Conservation (phyloP, 2,888 invertebrate genomes). For the Ectemnius lituratus region DNA sequence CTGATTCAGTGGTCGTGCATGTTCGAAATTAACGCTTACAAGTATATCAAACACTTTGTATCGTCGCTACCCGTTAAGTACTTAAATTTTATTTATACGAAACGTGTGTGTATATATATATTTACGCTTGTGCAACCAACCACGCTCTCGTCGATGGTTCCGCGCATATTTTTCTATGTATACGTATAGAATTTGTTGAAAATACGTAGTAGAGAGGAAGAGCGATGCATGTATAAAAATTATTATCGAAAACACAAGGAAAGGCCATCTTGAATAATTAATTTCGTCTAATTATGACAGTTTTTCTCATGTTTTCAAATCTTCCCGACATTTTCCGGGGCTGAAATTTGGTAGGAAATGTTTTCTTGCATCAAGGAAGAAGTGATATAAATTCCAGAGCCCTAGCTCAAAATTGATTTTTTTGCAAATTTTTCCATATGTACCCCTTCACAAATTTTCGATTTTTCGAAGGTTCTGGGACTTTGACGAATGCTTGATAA, state of each 20-base stretch:
- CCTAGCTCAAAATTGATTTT: too few species aligned
- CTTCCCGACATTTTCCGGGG: too few species aligned
- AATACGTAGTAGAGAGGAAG: background rate
- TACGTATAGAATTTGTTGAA: background rate
- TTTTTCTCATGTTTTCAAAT: too few species aligned
- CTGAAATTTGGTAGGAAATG: too few species aligned
- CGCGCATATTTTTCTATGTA: background rate
- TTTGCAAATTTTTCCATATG: too few species aligned
- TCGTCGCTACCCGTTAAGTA: conserved; percentile 38
- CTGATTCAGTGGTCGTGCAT: background rate
- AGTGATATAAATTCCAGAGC: too few species aligned
- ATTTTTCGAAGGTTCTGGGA: too few species aligned
- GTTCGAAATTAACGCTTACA: background rate
- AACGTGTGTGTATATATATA: conserved; percentile 21
- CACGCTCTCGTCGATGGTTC: conserved; percentile 1
- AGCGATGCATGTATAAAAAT: background rate
- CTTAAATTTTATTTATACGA: conserved; percentile 42
- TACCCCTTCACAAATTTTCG: too few species aligned
- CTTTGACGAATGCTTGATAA: too few species aligned
- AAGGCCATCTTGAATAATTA: too few species aligned
- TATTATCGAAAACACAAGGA: background rate
- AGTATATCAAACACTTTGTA: conserved; percentile 1
- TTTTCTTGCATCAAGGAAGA: too few species aligned
- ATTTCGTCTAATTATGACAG: too few species aligned
- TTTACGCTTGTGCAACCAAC: background rate